Conservation (phyloP, 1,140 invertebrate genomes). For the Heterodera carotae region DNA sequence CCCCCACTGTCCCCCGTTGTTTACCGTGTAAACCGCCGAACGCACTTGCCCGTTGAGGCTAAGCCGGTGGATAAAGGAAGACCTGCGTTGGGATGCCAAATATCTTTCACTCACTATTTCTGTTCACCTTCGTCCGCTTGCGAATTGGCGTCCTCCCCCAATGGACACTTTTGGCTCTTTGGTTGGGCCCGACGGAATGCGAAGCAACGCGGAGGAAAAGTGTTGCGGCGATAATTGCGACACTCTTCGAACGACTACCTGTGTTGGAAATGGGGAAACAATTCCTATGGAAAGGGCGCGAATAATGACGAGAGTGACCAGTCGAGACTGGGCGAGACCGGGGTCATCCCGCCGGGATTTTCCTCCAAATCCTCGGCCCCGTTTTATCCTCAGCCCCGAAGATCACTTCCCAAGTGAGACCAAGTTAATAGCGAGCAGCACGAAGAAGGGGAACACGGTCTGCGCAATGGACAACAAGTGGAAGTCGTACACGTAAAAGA, state of each 20-base stretch:
- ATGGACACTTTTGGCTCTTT: neutral
- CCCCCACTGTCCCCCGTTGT: neutral
- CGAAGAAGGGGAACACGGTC: constrained; percentile 58
- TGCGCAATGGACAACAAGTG: constrained; percentile 58
- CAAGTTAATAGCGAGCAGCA: constrained; percentile 56
- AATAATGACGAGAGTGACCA: too few relatives aligned
- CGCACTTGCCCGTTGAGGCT: constrained; percentile 16
- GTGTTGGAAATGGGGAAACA: neutral
- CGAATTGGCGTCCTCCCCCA: neutral
- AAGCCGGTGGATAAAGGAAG: constrained; percentile 22
- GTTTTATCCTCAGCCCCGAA: too few relatives aligned
- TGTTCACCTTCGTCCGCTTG: neutral
- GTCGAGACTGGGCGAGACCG: too few relatives aligned
- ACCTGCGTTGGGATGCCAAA: neutral
- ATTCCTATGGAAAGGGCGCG: neutral
- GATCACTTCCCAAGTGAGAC: too few relatives aligned
- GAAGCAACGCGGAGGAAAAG: constrained; percentile 11
- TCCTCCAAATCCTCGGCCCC: too few relatives aligned
- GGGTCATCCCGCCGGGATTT: too few relatives aligned
- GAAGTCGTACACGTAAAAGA: constrained; percentile 54
- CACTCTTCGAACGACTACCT: constrained; percentile 11
- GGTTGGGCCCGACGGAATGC: neutral
- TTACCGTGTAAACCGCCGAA: constrained; percentile 27
- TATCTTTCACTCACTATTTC: neutral
- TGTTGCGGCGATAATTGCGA: neutral